Evolutionary conservation across 2,888 invertebrate species (phyloP), one percentile per base, ranked within the genome.

Genomic region (Beris chalybata): DNA sequence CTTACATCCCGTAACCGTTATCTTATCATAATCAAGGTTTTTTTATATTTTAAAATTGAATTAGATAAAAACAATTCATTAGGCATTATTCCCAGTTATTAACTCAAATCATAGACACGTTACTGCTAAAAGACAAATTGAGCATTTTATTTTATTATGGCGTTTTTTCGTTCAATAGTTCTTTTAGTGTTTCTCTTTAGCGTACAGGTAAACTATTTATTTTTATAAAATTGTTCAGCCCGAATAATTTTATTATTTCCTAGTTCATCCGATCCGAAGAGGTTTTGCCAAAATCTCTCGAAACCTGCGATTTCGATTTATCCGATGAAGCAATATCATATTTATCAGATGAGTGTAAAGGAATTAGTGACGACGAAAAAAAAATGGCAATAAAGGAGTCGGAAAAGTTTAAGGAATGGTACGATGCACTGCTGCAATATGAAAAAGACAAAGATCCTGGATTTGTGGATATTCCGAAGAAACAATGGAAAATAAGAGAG

Each of bases 401-500:
- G 1, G 15, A 43, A 22, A 6, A 15, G 9, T 61, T 52, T 15
- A 12, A 6, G 1, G 43, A 61, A n/a, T 61, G 61, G 61, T 2
- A 61, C 11, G 11, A 5, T 5, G 29, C 50, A 22, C 5, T 61
- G 4, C 22, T 43, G 7, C 22, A 31, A 4, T 61, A 61, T 12
- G 61, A 61, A 29, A 22, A 52, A 22, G 32, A 52, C 31, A n/a
- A 50, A 11, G 52, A 52, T 50, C 61, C 61, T 3, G 22, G 12
- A 2, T 50, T 15, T 12, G 22, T 6, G 0, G 22, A 38, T 32
- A 61, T 50, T 50, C 61, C 61, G 2, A 15, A 61, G 9, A 61
- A 50, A 15, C 61, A 61, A 43, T 61, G 61, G 61, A 22, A 38
- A 61, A 9, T 61, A 22, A 30, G 61, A 32, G 50, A 61, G 15